A percentile compares a stretch with the other conserved stretches of the same genome.
These are phyloP conservation scores for Corydoras sp. DNA, from an alignment of 2,113 vertebrate species.

Conservation along the genomic window DNA sequence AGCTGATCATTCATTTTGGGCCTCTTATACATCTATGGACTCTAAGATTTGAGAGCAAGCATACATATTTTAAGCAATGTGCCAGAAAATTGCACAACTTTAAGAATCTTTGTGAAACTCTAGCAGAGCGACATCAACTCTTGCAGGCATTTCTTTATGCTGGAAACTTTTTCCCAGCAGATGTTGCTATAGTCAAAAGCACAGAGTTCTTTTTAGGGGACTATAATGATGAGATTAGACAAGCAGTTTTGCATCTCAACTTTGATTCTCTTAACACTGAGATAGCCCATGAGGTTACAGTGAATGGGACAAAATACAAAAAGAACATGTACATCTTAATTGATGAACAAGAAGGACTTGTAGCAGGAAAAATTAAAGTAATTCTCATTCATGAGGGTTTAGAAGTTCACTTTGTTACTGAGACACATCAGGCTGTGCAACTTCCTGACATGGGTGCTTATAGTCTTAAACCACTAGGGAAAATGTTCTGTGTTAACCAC, in stretches of 20 bases:
- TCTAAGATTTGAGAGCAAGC: slow-evolving; percentile 42
- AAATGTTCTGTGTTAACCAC: background rate
- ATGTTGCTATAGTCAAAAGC: slow-evolving; percentile 5
- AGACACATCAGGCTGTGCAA: background rate
- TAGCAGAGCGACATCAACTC: slow-evolving; percentile 43
- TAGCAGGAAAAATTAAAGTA: slow-evolving; percentile 27
- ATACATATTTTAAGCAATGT: slow-evolving; percentile 44
- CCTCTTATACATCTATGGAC: slow-evolving; percentile 42
- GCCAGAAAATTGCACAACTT: slow-evolving; percentile 41
- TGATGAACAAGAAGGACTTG: slow-evolving; percentile 19
- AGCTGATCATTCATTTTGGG: slow-evolving; percentile 30
- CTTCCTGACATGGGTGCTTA: slow-evolving; percentile 14
- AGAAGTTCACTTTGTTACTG: slow-evolving; percentile 25
- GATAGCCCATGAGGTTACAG: slow-evolving; percentile 33
- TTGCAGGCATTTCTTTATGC: slow-evolving; percentile 31
- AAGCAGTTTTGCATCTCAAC: slow-evolving; percentile 20
- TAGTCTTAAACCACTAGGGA: background rate
- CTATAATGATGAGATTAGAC: slow-evolving; percentile 6
- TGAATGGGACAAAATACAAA: slow-evolving; percentile 37
- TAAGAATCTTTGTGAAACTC: slow-evolving; percentile 34
- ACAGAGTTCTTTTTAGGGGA: slow-evolving; percentile 11
- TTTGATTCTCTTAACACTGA: slow-evolving; percentile 33
- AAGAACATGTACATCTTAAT: slow-evolving; percentile 34
- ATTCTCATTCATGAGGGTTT: slow-evolving; percentile 24
- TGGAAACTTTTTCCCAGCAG: slow-evolving; percentile 32